These are phyloP conservation scores for Florisuga fusca DNA, from an alignment of 2,797 vertebrate genomes.

Conservation along the genomic window DNA sequence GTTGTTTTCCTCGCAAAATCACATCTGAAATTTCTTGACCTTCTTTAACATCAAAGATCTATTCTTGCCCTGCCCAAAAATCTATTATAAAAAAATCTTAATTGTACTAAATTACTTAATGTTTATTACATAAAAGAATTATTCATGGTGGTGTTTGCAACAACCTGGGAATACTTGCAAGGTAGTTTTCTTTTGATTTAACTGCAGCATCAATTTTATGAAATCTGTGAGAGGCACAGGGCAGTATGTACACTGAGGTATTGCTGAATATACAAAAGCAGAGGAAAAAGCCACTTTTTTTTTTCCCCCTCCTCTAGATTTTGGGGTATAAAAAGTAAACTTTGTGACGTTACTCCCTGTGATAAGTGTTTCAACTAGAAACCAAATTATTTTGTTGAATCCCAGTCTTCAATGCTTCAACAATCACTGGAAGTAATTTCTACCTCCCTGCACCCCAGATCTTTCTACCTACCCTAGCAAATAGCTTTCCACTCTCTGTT, in stretches of 20 bases:
- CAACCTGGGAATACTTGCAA: not conserved
- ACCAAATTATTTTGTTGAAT: not conserved
- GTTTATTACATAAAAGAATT: slow-evolving; percentile 8
- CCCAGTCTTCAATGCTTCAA: not conserved
- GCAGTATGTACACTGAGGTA: not conserved
- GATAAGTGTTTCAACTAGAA: not conserved
- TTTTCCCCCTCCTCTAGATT: not conserved
- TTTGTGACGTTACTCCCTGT: not conserved
- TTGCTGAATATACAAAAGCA: not conserved
- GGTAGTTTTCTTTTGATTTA: slow-evolving; percentile 10
- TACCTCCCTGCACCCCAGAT: not conserved
- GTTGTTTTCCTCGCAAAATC: not conserved
- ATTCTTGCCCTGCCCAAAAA: not conserved
- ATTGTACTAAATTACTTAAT: not conserved
- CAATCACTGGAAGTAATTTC: not conserved
- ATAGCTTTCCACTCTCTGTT: not conserved
- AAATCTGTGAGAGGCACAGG: not conserved
- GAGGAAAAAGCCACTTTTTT: not conserved
- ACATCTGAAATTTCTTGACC: slow-evolving; percentile 1
- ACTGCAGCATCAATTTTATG: not conserved
- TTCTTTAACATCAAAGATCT: not conserved
- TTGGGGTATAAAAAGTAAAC: not conserved
- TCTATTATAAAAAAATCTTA: not conserved
- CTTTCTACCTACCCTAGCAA: not conserved
- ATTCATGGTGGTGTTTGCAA: not conserved